A percentile compares a stretch with the other conserved stretches of the same genome.
phyloP scores from a whole-genome alignment of 2,888 invertebrate genomes.

The Toxonevra muliebris region DNA sequence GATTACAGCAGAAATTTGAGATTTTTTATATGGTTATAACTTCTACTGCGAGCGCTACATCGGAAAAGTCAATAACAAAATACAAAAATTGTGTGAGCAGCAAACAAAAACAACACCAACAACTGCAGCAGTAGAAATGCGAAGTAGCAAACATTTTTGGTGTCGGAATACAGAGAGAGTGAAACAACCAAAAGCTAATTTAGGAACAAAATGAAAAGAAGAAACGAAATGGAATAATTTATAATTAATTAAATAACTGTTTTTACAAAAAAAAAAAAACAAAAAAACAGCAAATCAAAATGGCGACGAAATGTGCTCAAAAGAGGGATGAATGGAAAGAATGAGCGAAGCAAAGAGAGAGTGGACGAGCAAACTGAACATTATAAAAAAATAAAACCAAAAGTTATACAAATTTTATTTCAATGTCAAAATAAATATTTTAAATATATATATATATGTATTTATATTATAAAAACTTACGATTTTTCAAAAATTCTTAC shows the following conservation, averaged over 20 bases:
- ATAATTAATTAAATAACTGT: not conserved
- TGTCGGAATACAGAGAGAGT: not conserved
- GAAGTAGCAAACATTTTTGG: too few relatives aligned
- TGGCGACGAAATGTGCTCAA: slow-evolving; percentile 4
- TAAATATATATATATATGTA: not conserved
- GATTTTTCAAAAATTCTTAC: slow-evolving; percentile 7
- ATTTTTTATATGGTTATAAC: too few relatives aligned
- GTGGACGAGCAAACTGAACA: slow-evolving; percentile 37
- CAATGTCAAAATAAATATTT: slow-evolving; percentile 17
- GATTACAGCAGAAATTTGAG: too few relatives aligned
- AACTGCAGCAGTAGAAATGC: too few relatives aligned
- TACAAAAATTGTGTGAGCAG: too few relatives aligned
- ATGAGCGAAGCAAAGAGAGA: slow-evolving; percentile 14
- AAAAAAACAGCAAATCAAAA: not conserved
- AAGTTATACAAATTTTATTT: not conserved
- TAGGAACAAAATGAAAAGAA: slow-evolving; percentile 8
- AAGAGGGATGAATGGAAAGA: not conserved
- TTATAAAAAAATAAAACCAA: slow-evolving; percentile 28
- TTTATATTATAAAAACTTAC: slow-evolving; percentile 25
- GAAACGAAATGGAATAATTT: not conserved
- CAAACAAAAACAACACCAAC: too few relatives aligned
- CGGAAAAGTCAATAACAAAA: too few relatives aligned
- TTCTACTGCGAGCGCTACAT: too few relatives aligned
- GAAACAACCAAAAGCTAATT: slow-evolving; percentile 1
- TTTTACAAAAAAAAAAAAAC: not conserved